Conservation (phyloP, 1,140 invertebrate species). For the Fragariocoptes setiger region DNA sequence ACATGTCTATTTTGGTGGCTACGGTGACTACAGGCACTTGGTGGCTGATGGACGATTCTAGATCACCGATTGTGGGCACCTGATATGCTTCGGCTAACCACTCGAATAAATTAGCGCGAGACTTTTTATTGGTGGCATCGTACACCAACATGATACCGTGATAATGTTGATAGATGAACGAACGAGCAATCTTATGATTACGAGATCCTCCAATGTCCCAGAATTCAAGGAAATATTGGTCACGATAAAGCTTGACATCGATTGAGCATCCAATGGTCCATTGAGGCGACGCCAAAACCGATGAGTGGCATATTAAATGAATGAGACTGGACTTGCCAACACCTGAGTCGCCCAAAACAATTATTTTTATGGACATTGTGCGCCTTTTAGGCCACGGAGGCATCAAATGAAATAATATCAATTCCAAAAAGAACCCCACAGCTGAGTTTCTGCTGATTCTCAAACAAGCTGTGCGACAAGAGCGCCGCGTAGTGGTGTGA, state of each 20-base stretch:
- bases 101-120: conserved; percentile 60
- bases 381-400: no score
- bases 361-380: conserved; percentile 32
- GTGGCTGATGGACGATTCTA: conserved; percentile 44
- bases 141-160: conserved; percentile 83
- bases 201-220: conserved; percentile 84
- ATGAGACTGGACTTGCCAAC: conserved; percentile 81
- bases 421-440: no score
- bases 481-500: no score
- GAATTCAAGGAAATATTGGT: conserved; percentile 73
- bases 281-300: conserved; percentile 43
- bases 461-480: no score
- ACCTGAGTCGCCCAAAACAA: conserved; percentile 70
- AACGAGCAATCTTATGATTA: conserved; percentile 56
- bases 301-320: conserved; percentile 57
- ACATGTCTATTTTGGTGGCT: conserved; percentile 62
- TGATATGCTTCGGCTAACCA: conserved; percentile 64
- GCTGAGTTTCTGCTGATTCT: no score
- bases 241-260: conserved; percentile 80
- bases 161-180: conserved; percentile 64
- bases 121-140: conserved; percentile 80
- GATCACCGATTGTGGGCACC: conserved; percentile 38
- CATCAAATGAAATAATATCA: no score
- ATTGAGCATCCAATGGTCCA: conserved; percentile 85
- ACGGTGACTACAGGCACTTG: conserved; percentile 66